These are phyloP conservation scores for Euproctis similis DNA, from an alignment of 2,888 invertebrate genomes.

Conservation along the genomic window DNA sequence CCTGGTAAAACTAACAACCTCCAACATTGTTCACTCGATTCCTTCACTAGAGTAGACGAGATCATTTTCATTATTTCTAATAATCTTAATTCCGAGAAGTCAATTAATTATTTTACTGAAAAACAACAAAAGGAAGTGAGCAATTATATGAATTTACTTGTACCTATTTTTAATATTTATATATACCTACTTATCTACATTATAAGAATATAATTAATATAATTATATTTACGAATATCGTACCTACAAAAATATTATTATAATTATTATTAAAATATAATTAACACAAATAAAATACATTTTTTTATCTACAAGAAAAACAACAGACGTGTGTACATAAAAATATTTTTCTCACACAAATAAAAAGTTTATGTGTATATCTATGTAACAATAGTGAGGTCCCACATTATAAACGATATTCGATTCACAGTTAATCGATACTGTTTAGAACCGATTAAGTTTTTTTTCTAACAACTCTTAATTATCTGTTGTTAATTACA, in stretches of 20 bases:
- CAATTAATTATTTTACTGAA: background rate
- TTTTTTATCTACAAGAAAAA: background rate
- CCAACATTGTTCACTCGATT: too few species aligned
- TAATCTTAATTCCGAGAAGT: background rate
- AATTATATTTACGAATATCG: too few species aligned
- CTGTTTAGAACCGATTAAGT: slow-evolving; percentile 23
- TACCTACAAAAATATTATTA: too few species aligned
- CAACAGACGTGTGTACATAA: too few species aligned
- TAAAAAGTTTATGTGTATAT: slow-evolving; percentile 10
- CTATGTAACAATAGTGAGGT: slow-evolving; percentile 20
- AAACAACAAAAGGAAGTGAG: background rate
- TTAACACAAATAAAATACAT: background rate
- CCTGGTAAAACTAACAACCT: too few species aligned
- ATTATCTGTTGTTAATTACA: slow-evolving; percentile 16
- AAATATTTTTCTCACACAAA: slow-evolving; percentile 14
- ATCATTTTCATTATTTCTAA: background rate
- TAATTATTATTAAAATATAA: too few species aligned
- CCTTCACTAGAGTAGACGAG: too few species aligned
- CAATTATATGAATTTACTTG: slow-evolving; percentile 1
- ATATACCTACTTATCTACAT: too few species aligned
- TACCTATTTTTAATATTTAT: background rate
- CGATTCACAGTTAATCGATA: slow-evolving; percentile 31
- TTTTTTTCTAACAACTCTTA: slow-evolving; percentile 24
- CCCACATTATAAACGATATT: slow-evolving; percentile 18
- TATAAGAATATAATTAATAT: too few species aligned